Evolutionary conservation across 2,797 vertebrate genomes (phyloP).

Genomic region (Orientallactaga sibirica): DNA sequence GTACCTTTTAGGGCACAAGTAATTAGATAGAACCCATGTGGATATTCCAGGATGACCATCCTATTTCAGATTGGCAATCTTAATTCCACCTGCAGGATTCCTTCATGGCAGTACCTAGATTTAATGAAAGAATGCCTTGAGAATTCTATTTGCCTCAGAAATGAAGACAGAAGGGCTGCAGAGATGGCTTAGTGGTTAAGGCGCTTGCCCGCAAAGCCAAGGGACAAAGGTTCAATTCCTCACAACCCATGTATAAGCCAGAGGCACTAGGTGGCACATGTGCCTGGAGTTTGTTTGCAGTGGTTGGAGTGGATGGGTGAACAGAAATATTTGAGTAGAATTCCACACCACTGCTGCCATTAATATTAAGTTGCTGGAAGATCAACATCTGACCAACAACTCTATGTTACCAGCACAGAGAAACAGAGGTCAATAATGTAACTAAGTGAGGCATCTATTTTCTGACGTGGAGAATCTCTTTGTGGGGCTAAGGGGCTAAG

Average conservation of each 20-base stretch:
- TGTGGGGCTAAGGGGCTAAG: not conserved
- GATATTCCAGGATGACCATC: constrained; percentile 28
- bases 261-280: no score
- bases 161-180: not conserved
- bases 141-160: not conserved
- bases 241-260: no score
- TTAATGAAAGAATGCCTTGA: not conserved
- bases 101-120: not conserved
- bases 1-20: not conserved
- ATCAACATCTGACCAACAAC: not conserved
- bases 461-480: not conserved
- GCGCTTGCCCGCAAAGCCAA: no score
- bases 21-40: not conserved
- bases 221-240: no score
- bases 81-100: constrained; percentile 32
- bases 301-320: not conserved
- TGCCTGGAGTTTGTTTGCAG: no score
- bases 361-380: not conserved
- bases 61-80: constrained; percentile 45
- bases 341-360: not conserved
- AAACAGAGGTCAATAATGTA: not conserved
- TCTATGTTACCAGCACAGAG: not conserved
- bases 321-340: not conserved
- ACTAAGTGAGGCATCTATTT: not conserved
- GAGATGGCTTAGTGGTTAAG: no score